Evolutionary conservation across 2,888 invertebrate genomes (phyloP).

Genomic region (Stenotaenia linearis): DNA sequence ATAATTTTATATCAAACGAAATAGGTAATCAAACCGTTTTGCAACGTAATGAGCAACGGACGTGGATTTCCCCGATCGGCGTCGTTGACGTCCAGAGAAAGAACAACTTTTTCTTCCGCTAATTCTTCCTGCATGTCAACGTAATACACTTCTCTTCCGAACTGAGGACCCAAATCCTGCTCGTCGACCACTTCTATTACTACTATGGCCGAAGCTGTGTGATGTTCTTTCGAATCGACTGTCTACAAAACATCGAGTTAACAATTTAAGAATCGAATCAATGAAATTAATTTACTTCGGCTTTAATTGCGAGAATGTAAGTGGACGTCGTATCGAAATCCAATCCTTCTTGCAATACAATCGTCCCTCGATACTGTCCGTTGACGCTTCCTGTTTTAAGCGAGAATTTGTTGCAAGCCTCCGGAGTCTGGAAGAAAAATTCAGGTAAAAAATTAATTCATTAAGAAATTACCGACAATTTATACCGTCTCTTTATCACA

Average conservation of each 20-base stretch:
- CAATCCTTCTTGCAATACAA: constrained; percentile 60
- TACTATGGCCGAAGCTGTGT: constrained; percentile 65
- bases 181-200: constrained; percentile 70
- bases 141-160: constrained; percentile 72
- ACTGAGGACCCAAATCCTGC: constrained; percentile 76
- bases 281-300: constrained; percentile 44
- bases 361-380: constrained; percentile 64
- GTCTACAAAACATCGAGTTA: constrained; percentile 44
- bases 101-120: constrained; percentile 51
- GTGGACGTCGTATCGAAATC: constrained; percentile 63
- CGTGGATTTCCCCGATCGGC: constrained; percentile 65
- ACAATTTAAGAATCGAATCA: too few relatives aligned
- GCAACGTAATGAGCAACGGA: constrained; percentile 36
- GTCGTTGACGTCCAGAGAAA: constrained; percentile 69
- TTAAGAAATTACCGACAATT: not conserved
- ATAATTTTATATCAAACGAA: not conserved
- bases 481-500: constrained; percentile 50
- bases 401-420: constrained; percentile 35
- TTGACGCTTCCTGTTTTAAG: constrained; percentile 44
- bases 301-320: constrained; percentile 45
- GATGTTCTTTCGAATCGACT: constrained; percentile 50
- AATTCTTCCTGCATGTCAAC: constrained; percentile 70
- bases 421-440: constrained; percentile 17
- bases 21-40: constrained; percentile 32
- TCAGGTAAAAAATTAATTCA: not conserved